These are phyloP conservation scores for Dichetophora obliterata DNA, from an alignment of 2,888 invertebrate species.

Conservation along the genomic window DNA sequence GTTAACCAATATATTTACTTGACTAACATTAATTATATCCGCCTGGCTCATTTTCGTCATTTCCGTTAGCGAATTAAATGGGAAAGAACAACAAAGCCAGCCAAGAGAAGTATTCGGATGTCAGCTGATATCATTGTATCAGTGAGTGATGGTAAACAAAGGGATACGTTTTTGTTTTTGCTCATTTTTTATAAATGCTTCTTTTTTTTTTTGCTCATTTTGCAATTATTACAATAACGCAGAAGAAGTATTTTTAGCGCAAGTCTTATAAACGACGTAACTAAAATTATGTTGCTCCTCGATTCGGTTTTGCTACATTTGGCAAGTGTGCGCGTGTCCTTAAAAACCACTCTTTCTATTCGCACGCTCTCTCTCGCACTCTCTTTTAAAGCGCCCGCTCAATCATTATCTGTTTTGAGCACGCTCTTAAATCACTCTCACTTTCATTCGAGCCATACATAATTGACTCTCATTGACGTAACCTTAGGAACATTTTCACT, in stretches of 20 bases:
- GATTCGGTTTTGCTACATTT: no score
- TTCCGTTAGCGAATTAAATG: background rate
- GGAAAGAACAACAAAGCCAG: background rate
- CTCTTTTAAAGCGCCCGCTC: background rate
- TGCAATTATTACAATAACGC: background rate
- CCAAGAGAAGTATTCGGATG: background rate
- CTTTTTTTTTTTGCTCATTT: background rate
- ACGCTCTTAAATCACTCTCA: background rate
- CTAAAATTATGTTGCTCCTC: no score
- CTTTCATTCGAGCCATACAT: background rate
- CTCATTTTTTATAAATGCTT: background rate
- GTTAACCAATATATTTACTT: constrained; percentile 22
- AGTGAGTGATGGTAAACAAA: constrained; percentile 10
- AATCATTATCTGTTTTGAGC: no score
- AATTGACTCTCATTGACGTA: constrained; percentile 8
- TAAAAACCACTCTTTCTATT: background rate
- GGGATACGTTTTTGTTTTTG: constrained; percentile 6
- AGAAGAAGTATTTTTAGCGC: constrained; percentile 11
- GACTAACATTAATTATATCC: background rate
- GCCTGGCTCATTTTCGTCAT: background rate
- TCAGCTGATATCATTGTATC: constrained; percentile 31
- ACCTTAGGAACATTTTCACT: background rate
- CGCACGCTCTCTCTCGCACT: background rate
- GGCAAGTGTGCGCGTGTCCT: no score
- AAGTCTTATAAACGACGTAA: background rate